Conservation (phyloP, 2,113 vertebrate genomes). For the Oceanites oceanicus region DNA sequence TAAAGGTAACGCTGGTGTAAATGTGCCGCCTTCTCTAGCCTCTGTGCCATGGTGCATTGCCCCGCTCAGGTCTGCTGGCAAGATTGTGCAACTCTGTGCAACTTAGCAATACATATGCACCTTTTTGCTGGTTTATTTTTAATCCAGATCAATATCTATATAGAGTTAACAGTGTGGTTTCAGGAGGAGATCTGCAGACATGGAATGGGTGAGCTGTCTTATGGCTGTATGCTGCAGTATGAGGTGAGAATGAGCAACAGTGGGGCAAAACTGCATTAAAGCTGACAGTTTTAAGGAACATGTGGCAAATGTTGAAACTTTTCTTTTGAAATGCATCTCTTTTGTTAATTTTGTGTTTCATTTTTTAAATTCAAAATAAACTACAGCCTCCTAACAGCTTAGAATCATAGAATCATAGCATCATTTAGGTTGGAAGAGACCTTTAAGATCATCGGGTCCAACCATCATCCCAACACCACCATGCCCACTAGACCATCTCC, state of each 20-base stretch:
- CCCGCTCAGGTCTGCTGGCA: background rate
- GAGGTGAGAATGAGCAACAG: background rate
- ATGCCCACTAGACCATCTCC: too few species aligned
- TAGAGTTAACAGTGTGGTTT: background rate
- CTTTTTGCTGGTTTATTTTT: background rate
- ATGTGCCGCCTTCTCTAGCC: rapidly evolving
- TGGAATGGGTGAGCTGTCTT: background rate
- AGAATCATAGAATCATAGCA: too few species aligned
- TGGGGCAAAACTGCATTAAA: background rate
- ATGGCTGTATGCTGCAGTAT: background rate
- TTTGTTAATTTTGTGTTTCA: background rate
- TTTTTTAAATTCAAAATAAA: background rate
- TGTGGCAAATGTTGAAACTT: background rate
- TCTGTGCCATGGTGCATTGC: rapidly evolving
- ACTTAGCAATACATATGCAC: rapidly evolving
- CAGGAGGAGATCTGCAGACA: background rate
- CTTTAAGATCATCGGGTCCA: too few species aligned
- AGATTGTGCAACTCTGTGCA: background rate
- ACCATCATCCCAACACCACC: too few species aligned
- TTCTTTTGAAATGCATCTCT: background rate
- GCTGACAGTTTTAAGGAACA: background rate
- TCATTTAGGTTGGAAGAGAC: too few species aligned
- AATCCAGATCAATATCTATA: background rate
- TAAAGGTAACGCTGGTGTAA: background rate
- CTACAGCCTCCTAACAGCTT: background rate